Conservation (phyloP, 1,140 invertebrate genomes). For the Metaphire vulgaris region DNA sequence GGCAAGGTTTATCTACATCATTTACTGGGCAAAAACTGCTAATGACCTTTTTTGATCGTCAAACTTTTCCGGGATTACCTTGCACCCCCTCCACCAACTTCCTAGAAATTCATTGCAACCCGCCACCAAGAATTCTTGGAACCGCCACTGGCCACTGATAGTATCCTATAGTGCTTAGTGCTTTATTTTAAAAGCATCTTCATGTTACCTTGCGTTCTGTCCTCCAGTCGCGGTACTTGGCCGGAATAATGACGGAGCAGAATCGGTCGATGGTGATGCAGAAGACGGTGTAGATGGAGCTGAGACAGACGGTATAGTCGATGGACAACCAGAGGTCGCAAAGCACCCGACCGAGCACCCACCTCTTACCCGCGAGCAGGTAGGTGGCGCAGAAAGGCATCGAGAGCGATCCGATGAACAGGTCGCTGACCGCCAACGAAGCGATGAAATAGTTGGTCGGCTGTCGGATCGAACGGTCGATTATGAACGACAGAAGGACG, state of each 20-base stretch:
- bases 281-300: too few species aligned
- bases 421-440: slow-evolving; percentile 92
- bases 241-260: slow-evolving; percentile 97
- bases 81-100: too few species aligned
- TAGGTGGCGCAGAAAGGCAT: slow-evolving; percentile 96
- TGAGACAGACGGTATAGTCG: too few species aligned
- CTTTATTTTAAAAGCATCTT: too few species aligned
- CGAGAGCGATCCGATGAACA: slow-evolving; percentile 79
- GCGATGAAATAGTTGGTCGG: slow-evolving; percentile 99
- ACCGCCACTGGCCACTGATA: too few species aligned
- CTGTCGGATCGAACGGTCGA: slow-evolving; percentile 92
- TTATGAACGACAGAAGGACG: slow-evolving; percentile 91
- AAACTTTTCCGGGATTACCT: too few species aligned
- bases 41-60: too few species aligned
- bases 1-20: too few species aligned
- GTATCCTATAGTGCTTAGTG: too few species aligned
- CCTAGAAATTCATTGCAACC: too few species aligned
- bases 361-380: slow-evolving; percentile 81
- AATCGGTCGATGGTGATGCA: slow-evolving; percentile 98
- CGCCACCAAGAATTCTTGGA: too few species aligned
- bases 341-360: slow-evolving; percentile 89
- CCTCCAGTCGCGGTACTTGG: slow-evolving; percentile 92
- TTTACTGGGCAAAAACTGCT: too few species aligned
- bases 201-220: slow-evolving; percentile 81
- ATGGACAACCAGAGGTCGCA: slow-evolving; percentile 98